Evolutionary conservation across 1,140 invertebrate species (phyloP).

Genomic region (Drosophila funebris): DNA sequence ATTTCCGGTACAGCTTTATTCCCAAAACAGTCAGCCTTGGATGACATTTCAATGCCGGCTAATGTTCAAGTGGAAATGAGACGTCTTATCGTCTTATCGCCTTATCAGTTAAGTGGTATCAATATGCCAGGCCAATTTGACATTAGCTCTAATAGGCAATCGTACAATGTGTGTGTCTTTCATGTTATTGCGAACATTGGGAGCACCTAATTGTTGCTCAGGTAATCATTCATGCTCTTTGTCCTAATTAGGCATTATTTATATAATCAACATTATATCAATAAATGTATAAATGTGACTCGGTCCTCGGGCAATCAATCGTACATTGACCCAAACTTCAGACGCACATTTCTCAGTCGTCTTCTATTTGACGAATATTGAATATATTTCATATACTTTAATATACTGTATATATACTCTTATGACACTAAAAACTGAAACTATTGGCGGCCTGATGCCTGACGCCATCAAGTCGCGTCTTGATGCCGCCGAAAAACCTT

Average conservation of each 20-base stretch:
- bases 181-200: neutral
- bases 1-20: slow-evolving; percentile 15
- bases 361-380: slow-evolving; percentile 16
- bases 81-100: slow-evolving; percentile 7
- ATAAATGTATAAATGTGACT: neutral
- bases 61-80: slow-evolving; percentile 24
- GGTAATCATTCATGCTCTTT: neutral
- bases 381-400: slow-evolving; percentile 21
- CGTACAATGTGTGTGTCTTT: slow-evolving; percentile 4
- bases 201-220: neutral
- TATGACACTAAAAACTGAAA: slow-evolving; percentile 44
- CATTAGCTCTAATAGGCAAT: slow-evolving; percentile 1
- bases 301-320: slow-evolving; percentile 7
- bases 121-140: slow-evolving; percentile 3
- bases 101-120: slow-evolving; percentile 31
- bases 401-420: too few relatives aligned
- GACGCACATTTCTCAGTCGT: neutral
- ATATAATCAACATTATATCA: neutral
- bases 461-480: slow-evolving; percentile 72
- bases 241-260: slow-evolving; percentile 1
- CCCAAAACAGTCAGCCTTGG: neutral
- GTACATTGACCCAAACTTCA: slow-evolving; percentile 37
- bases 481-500: slow-evolving; percentile 70
- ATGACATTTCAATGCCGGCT: neutral
- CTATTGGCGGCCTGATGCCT: slow-evolving; percentile 61